phyloP scores from a whole-genome alignment of 1,140 invertebrate species.

The Camponotus floridanus region DNA sequence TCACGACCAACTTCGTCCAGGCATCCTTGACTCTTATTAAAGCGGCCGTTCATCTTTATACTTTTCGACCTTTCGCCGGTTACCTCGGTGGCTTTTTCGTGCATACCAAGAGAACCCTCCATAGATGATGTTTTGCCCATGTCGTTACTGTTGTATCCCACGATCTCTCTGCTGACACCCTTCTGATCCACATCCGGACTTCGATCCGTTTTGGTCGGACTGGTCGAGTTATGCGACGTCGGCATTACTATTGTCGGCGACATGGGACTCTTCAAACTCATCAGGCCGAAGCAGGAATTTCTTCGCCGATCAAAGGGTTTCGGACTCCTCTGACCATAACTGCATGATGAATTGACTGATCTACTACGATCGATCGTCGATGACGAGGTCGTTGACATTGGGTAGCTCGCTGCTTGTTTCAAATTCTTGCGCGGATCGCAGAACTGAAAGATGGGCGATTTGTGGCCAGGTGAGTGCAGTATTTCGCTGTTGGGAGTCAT shows the following conservation, averaged over 20 bases:
- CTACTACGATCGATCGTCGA: conserved; percentile 51
- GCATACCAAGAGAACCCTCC: conserved; percentile 43
- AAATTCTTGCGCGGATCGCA: conserved; percentile 77
- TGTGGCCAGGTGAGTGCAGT: conserved; percentile 55
- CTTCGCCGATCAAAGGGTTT: conserved; percentile 73
- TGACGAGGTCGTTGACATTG: conserved; percentile 73
- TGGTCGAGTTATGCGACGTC: conserved; percentile 37
- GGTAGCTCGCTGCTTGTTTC: conserved; percentile 81
- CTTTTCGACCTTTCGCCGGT: conserved; percentile 32
- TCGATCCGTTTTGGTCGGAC: conserved; percentile 64
- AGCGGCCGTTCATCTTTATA: conserved; percentile 67
- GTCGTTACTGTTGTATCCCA: conserved; percentile 38
- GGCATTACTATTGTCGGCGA: conserved; percentile 77
- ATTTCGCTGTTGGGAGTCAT: conserved; percentile 68
- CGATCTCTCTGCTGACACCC: not conserved
- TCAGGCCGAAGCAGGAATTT: conserved; percentile 76
- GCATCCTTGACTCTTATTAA: conserved; percentile 81
- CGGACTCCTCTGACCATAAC: conserved; percentile 71
- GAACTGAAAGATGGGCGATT: conserved; percentile 77
- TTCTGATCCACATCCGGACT: conserved; percentile 12
- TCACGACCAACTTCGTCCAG: conserved; percentile 69
- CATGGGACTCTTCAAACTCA: conserved; percentile 71
- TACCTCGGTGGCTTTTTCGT: conserved; percentile 32
- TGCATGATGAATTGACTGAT: conserved; percentile 65
- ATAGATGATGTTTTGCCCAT: conserved; percentile 2